Conservation (phyloP, 2,888 invertebrate genomes). For the Falcaria lacertinaria region DNA sequence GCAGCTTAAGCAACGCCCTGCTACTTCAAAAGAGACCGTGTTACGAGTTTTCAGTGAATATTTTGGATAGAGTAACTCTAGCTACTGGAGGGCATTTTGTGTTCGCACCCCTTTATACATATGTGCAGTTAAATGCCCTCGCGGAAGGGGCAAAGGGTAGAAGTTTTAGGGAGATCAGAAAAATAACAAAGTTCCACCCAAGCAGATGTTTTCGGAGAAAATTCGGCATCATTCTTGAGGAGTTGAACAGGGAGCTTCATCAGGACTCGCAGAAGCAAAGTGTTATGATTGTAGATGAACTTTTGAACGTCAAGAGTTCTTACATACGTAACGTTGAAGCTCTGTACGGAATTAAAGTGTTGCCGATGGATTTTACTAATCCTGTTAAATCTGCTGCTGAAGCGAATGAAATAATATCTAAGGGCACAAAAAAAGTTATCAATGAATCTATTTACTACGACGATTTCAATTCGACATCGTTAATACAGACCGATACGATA, state of each 20-base stretch:
- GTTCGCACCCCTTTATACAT: slow-evolving; percentile 54
- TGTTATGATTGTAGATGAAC: slow-evolving; percentile 41
- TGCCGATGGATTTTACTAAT: slow-evolving; percentile 39
- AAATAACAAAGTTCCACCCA: slow-evolving; percentile 37
- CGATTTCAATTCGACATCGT: slow-evolving; percentile 41
- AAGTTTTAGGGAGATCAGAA: slow-evolving; percentile 45
- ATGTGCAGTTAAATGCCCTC: slow-evolving; percentile 50
- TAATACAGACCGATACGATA: slow-evolving; percentile 45
- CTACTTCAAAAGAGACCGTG: slow-evolving; percentile 37
- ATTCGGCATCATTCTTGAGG: slow-evolving; percentile 31
- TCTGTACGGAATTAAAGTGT: slow-evolving; percentile 33
- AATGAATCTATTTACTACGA: slow-evolving; percentile 30
- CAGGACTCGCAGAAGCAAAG: slow-evolving; percentile 32
- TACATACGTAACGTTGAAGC: slow-evolving; percentile 35
- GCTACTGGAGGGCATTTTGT: slow-evolving; percentile 50
- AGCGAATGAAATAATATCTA: slow-evolving; percentile 35
- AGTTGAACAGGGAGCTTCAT: slow-evolving; percentile 31
- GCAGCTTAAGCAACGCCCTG: slow-evolving; percentile 33
- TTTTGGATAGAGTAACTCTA: slow-evolving; percentile 46
- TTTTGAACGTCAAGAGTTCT: slow-evolving; percentile 35
- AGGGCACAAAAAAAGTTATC: slow-evolving; percentile 31
- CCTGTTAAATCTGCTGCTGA: slow-evolving; percentile 24
- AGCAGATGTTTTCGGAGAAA: slow-evolving; percentile 43
- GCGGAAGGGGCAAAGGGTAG: slow-evolving; percentile 46
- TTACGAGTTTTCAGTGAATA: slow-evolving; percentile 47